phyloP scores from a whole-genome alignment of 2,113 vertebrate species.

The Alces alces region DNA sequence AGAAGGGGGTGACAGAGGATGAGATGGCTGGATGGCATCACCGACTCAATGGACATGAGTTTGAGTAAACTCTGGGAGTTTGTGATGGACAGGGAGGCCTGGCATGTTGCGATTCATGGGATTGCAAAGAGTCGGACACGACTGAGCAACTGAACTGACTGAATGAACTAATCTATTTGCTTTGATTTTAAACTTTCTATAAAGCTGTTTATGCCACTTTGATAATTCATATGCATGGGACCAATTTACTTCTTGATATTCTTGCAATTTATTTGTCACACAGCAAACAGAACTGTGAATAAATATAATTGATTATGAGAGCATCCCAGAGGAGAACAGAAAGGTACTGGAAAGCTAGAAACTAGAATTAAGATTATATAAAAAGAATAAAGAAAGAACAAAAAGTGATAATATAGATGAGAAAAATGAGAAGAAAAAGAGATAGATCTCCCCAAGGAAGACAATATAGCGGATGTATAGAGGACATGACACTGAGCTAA shows the following conservation, averaged over 20 bases:
- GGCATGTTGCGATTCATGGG: rapidly evolving
- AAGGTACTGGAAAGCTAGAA: not conserved
- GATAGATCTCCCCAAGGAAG: not conserved
- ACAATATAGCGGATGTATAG: not conserved
- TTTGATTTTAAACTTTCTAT: no score
- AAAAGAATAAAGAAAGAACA: not conserved
- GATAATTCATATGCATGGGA: no score
- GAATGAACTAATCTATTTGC: no score
- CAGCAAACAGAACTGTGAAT: not conserved
- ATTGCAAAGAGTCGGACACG: no score
- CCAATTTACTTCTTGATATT: no score
- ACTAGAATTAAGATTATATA: not conserved
- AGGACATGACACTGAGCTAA: not conserved
- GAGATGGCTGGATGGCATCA: not conserved
- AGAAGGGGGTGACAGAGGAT: not conserved
- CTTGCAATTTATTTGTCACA: not conserved
- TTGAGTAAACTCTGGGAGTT: no score
- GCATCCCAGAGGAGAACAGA: not conserved
- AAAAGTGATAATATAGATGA: not conserved
- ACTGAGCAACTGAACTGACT: no score
- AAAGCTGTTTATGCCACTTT: no score
- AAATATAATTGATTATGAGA: not conserved
- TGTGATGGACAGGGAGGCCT: no score
- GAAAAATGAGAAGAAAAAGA: not conserved
- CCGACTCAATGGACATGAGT: rapidly evolving